Base-by-base conservation (phyloP, 2,888 invertebrate genomes). In the Heliconius aoede region DNA sequence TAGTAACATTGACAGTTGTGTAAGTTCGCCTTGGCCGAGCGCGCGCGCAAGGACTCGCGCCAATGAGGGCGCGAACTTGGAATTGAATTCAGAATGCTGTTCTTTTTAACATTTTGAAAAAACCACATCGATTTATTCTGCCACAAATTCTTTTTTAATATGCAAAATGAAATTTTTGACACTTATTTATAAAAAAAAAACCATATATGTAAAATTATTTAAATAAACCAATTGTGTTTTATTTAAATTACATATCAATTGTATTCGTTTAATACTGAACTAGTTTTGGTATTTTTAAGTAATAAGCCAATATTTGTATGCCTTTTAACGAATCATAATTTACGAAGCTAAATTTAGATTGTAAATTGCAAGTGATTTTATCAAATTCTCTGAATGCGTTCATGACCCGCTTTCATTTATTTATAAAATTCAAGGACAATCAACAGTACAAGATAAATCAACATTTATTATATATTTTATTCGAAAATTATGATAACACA, bases 1-100 rank as follows among this genome's bases (percentile, higher is more conserved):
- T 91, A 90, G 92, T 92, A 90, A 91, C 92, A 92, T 92, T 92
- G 92, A 91, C 92, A 88, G 90, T 88, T 85, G 86, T 86, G 86
- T 86, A 85, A 87, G 85, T 82, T 86, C 83, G 91, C 90, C 91
- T 91, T 90, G 91, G 89, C 90, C 88, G 87, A 86, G 86, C 90
- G 89, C 87, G 82, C 74, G 86, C 89, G 88, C 89, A 89, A 90
- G 90, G 90, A 90, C 90, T 85, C 82, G 82, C 81, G 81, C 82
- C 81, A 82, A 82, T 86, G 86, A 87, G 88, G 88, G 89, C 88
- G 87, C 85, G 87, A 87, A 88, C 87, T 88, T 88, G 85, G 85
- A 84, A 83, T 80, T 71, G 74, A 77, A 80, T 77, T 80, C 78
- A 40, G 77, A 77, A 80, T 71, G 76, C 68, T 51, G 55, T 74